Evolutionary conservation across 2,888 invertebrate species (phyloP).

Genomic region (Parnassius mnemosyne): DNA sequence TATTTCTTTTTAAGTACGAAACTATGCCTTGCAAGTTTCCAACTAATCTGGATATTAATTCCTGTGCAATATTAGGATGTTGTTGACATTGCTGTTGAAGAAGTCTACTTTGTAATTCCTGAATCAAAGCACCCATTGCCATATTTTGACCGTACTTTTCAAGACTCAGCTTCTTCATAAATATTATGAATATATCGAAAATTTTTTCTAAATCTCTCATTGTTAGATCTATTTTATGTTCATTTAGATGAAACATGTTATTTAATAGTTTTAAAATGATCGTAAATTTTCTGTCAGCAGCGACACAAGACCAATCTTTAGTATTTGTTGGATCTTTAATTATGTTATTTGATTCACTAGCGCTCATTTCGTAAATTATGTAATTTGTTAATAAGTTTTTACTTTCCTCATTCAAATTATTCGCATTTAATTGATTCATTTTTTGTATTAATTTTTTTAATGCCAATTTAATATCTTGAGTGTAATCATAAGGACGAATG

Average conservation of each 20-base stretch:
- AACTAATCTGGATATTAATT: background rate
- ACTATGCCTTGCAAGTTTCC: constrained; percentile 5
- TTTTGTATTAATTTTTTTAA: constrained; percentile 2
- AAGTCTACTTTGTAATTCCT: constrained; percentile 11
- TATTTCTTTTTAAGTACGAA: constrained; percentile 4
- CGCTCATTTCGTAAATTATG: background rate
- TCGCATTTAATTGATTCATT: background rate
- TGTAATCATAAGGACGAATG: constrained; percentile 7
- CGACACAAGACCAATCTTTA: constrained; percentile 1
- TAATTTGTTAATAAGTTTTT: constrained; percentile 1
- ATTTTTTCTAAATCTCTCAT: constrained; percentile 9
- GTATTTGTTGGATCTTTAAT: background rate
- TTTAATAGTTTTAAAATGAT: background rate
- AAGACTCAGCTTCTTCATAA: constrained; percentile 6
- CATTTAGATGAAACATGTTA: background rate
- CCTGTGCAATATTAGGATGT: constrained; percentile 2
- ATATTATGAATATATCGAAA: constrained; percentile 7
- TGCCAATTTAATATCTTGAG: constrained; percentile 10
- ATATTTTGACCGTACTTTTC: constrained; percentile 1
- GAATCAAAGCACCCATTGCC: background rate
- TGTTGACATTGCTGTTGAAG: constrained; percentile 2
- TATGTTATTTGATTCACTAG: background rate
- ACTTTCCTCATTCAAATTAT: background rate
- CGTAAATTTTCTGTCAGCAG: constrained; percentile 1
- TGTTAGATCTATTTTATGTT: constrained; percentile 2